phyloP scores from a whole-genome alignment of 2,113 vertebrate species.

The human region DNA sequence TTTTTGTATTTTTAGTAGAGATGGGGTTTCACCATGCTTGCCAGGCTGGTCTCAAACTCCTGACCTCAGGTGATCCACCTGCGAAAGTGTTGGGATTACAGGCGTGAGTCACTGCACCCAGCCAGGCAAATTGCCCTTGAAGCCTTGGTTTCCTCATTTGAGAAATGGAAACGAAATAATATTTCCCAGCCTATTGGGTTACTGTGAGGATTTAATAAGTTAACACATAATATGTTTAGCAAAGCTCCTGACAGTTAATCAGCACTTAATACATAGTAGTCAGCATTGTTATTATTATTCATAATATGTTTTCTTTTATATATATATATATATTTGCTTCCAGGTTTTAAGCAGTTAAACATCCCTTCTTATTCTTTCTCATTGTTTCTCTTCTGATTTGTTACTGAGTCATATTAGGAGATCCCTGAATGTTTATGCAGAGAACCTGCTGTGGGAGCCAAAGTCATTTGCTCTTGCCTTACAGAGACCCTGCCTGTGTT shows the following conservation, averaged over 20 bases:
- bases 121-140: not conserved
- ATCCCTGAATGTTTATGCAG: not conserved
- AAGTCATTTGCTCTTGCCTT: not conserved
- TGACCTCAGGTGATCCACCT: too few relatives aligned
- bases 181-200: not conserved
- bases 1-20: too few relatives aligned
- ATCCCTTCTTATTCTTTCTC: not conserved
- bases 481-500: not conserved
- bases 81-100: too few relatives aligned
- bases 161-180: not conserved
- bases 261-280: not conserved
- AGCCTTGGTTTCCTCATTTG: not conserved
- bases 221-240: not conserved
- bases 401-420: not conserved
- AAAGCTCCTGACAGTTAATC: not conserved
- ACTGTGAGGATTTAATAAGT: not conserved
- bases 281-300: not conserved
- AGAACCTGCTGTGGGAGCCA: not conserved
- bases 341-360: constrained; percentile 21
- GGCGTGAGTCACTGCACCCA: too few relatives aligned
- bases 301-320: not conserved
- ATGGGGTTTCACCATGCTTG: too few relatives aligned
- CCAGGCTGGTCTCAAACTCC: too few relatives aligned
- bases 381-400: not conserved
- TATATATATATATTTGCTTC: not conserved